phyloP scores from a whole-genome alignment of 2,113 vertebrate species.

The Fregetta grallaria region DNA sequence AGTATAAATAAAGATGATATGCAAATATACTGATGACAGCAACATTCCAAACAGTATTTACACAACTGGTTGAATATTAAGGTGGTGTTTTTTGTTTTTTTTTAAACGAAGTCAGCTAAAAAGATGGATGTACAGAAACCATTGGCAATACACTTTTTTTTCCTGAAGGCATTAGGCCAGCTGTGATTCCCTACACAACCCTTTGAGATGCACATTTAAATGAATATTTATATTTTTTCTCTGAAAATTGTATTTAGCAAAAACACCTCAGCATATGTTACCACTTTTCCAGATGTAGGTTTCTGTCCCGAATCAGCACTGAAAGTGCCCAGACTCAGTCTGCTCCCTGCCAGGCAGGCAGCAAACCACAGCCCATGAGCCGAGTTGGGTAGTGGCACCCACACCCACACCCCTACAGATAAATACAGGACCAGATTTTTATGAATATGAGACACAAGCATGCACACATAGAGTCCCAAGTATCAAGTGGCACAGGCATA shows the following conservation, averaged over 20 bases:
- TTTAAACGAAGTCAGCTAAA: slow-evolving; percentile 29
- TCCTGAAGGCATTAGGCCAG: slow-evolving; percentile 66
- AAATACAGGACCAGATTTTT: background rate
- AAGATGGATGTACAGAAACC: slow-evolving; percentile 37
- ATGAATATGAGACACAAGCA: background rate
- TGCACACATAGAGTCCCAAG: too few relatives aligned
- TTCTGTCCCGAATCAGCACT: slow-evolving; percentile 45
- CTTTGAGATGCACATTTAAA: slow-evolving; percentile 71
- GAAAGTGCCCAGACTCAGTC: background rate
- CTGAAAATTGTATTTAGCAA: slow-evolving; percentile 68
- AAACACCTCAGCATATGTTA: slow-evolving; percentile 54
- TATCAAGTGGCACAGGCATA: too few relatives aligned
- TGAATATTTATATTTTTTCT: slow-evolving; percentile 62
- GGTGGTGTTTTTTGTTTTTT: background rate
- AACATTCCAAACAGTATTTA: slow-evolving; percentile 64
- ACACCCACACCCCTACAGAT: accelerated
- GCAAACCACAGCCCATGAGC: accelerated
- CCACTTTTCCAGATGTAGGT: slow-evolving; percentile 29
- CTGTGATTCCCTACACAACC: slow-evolving; percentile 66
- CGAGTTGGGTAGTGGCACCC: background rate
- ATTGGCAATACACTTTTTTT: slow-evolving; percentile 28
- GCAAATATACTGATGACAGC: slow-evolving; percentile 65
- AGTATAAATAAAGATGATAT: slow-evolving; percentile 72
- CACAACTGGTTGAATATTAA: slow-evolving; percentile 51
- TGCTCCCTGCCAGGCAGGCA: slow-evolving; percentile 5